Conservation (phyloP, 1,140 invertebrate genomes). For the Bacillus rossius region DNA sequence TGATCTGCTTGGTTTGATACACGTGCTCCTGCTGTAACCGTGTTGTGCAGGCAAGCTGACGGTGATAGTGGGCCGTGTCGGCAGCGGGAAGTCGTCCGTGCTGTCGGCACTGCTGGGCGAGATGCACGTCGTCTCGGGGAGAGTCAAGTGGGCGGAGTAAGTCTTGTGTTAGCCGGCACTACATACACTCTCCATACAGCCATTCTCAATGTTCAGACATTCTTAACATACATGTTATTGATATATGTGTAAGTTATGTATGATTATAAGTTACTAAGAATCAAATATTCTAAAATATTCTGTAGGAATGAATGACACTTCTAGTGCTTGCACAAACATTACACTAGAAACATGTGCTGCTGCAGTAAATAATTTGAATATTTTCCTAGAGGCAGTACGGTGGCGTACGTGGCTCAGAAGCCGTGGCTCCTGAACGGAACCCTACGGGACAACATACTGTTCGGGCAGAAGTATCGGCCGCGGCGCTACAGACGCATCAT, state of each 20-base stretch:
- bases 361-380: background rate
- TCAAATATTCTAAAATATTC: too few species aligned
- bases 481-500: constrained; percentile 59
- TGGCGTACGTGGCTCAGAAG: constrained; percentile 74
- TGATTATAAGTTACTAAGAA: too few species aligned
- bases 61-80: constrained; percentile 68
- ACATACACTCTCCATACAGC: too few species aligned
- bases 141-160: constrained; percentile 58
- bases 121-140: constrained; percentile 57
- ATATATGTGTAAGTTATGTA: too few species aligned
- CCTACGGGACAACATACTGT: constrained; percentile 76
- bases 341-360: too few species aligned
- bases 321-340: too few species aligned
- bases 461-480: constrained; percentile 58
- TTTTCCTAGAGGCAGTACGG: constrained; percentile 41
- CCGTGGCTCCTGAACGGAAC: constrained; percentile 80
- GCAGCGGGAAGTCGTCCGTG: constrained; percentile 74
- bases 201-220: too few species aligned
- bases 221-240: too few species aligned
- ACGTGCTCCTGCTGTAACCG: too few species aligned
- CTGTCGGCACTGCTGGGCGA: constrained; percentile 70
- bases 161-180: too few species aligned
- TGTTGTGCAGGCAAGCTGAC: constrained; percentile 61
- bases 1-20: too few species aligned
- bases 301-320: too few species aligned